Conservation (phyloP, 2,797 vertebrate genomes). For the Sebastolobus alascanus region DNA sequence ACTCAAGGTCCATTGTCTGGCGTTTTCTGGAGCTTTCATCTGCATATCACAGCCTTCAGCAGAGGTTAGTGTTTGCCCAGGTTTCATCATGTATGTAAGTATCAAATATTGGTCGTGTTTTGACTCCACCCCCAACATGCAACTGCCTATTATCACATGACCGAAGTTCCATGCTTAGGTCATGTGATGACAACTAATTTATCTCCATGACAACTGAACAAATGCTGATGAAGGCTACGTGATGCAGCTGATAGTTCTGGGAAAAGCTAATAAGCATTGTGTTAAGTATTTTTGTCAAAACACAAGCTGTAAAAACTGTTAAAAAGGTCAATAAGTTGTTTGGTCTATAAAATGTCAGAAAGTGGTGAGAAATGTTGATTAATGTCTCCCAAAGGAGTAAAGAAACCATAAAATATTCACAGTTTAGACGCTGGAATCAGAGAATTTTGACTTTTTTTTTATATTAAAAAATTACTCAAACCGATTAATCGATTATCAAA, state of each 20-base stretch:
- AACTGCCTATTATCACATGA: neutral
- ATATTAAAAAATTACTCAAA: no score
- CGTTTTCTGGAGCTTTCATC: neutral
- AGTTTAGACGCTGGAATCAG: no score
- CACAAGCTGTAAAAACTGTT: neutral
- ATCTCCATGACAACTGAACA: neutral
- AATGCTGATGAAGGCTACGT: neutral
- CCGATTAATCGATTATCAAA: no score
- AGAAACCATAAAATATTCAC: no score
- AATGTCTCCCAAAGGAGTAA: accelerated
- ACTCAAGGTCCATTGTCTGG: neutral
- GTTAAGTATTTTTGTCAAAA: neutral
- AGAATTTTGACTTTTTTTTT: no score
- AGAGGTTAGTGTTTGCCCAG: neutral
- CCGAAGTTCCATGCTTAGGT: neutral
- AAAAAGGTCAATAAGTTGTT: neutral
- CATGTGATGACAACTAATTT: neutral
- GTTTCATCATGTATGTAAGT: neutral
- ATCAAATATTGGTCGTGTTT: accelerated
- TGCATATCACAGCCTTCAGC: neutral
- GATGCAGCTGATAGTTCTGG: neutral
- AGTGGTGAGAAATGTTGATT: no score
- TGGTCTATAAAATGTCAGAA: no score
- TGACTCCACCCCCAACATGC: neutral
- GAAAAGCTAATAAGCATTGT: neutral